A percentile compares a stretch with the other conserved stretches of the same genome.
phyloP scores from a whole-genome alignment of 2,888 invertebrate species.

The Agriopis marginaria region DNA sequence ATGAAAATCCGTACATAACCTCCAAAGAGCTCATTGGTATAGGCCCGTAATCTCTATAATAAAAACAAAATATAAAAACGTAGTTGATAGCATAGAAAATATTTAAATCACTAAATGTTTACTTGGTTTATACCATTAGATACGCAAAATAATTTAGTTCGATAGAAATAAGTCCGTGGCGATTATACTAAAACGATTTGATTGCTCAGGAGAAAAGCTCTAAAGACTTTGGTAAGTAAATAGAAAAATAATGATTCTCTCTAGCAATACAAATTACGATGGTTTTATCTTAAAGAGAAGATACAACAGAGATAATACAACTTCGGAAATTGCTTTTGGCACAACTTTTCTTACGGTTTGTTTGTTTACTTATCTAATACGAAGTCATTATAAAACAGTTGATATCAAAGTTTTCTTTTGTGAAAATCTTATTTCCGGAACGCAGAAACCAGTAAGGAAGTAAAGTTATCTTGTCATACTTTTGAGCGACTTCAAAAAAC shows the following conservation, averaged over 20 bases:
- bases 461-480: neutral
- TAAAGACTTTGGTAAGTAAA: neutral
- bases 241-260: constrained; percentile 17
- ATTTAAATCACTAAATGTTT: too few relatives aligned
- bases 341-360: constrained; percentile 24
- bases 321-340: constrained; percentile 32
- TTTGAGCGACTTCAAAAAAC: neutral
- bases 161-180: neutral
- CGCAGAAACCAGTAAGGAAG: neutral
- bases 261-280: constrained; percentile 22
- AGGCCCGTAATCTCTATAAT: too few relatives aligned
- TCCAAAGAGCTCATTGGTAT: too few relatives aligned
- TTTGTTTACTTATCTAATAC: constrained; percentile 23
- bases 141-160: too few relatives aligned
- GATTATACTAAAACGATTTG: constrained; percentile 1
- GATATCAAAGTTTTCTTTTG: constrained; percentile 4
- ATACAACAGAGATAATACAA: constrained; percentile 27
- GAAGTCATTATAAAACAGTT: constrained; percentile 14
- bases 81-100: too few relatives aligned
- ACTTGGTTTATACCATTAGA: too few relatives aligned
- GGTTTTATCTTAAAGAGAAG: constrained; percentile 27
- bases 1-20: too few relatives aligned
- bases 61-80: too few relatives aligned
- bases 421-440: neutral
- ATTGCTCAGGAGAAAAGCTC: constrained; percentile 2